Evolutionary conservation across 2,797 vertebrate genomes (phyloP).

Genomic region (Mastacembelus armatus): DNA sequence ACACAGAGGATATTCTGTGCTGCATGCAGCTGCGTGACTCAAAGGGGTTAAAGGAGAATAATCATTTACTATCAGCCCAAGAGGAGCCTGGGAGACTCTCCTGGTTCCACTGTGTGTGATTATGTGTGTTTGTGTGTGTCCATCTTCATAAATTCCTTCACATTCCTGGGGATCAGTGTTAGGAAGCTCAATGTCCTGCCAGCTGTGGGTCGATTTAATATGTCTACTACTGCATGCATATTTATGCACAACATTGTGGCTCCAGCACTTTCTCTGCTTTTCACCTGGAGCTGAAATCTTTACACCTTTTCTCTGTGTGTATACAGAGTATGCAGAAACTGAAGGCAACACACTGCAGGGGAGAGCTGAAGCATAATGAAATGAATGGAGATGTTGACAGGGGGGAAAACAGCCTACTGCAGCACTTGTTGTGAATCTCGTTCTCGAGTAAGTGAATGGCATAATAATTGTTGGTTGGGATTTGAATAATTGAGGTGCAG

Average conservation of each 20-base stretch:
- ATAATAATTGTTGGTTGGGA: constrained; percentile 56
- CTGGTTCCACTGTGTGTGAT: constrained; percentile 26
- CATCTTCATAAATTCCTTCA: constrained; percentile 65
- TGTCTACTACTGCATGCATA: constrained; percentile 43
- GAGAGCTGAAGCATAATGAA: not conserved
- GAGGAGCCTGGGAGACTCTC: constrained; percentile 36
- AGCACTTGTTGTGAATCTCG: constrained; percentile 45
- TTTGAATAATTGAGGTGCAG: constrained; percentile 45
- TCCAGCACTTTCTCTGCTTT: constrained; percentile 16
- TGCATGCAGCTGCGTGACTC: too few relatives aligned
- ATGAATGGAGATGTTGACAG: too few relatives aligned
- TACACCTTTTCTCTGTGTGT: constrained; percentile 18
- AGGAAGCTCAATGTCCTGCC: constrained; percentile 77
- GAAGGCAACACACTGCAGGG: constrained; percentile 26
- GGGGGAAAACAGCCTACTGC: too few relatives aligned
- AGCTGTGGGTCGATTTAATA: constrained; percentile 73
- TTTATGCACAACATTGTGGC: constrained; percentile 20
- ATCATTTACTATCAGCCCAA: constrained; percentile 59
- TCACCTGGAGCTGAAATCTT: constrained; percentile 19
- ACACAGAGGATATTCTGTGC: too few relatives aligned
- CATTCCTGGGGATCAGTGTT: constrained; percentile 76
- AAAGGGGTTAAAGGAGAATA: constrained; percentile 59
- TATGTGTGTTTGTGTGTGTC: constrained; percentile 40
- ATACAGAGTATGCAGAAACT: constrained; percentile 21
- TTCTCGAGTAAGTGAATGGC: constrained; percentile 26